phyloP scores from a whole-genome alignment of 2,113 vertebrate genomes.

The Clarias macrocephalus region DNA sequence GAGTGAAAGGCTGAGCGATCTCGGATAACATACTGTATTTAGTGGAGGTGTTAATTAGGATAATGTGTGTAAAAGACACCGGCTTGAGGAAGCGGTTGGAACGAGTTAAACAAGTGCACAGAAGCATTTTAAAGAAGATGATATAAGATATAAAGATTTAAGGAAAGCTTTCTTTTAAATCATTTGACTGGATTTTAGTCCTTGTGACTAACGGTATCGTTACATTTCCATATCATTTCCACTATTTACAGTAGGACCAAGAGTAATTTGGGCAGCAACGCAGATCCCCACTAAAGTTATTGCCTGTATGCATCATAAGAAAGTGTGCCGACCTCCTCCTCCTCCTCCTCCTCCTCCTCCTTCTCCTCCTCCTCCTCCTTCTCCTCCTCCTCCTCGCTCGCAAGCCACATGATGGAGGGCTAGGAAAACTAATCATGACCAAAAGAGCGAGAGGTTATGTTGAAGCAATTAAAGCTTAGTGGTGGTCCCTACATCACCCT shows the following conservation, averaged over 20 bases:
- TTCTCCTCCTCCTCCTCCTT: constrained; percentile 6
- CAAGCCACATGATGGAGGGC: constrained; percentile 49
- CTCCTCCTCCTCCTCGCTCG: constrained; percentile 29
- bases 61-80: not conserved
- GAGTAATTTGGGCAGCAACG: not conserved
- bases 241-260: not conserved
- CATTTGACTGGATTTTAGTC: not conserved
- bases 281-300: constrained; percentile 13
- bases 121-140: not conserved
- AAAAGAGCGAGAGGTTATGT: constrained; percentile 50
- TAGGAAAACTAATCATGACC: constrained; percentile 53
- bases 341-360: constrained; percentile 16
- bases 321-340: not conserved
- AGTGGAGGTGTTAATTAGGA: constrained; percentile 28
- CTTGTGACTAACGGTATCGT: not conserved
- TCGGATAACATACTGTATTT: constrained; percentile 16
- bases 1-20: not conserved
- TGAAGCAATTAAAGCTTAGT: constrained; percentile 51
- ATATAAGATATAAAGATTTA: no score
- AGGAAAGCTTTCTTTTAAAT: not conserved
- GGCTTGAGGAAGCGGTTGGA: not conserved
- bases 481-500: constrained; percentile 49
- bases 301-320: constrained; percentile 7
- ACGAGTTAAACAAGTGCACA: not conserved
- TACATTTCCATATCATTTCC: not conserved